Evolutionary conservation across 2,888 invertebrate species (phyloP), one percentile per base, ranked within the genome.

Genomic region (Dorcus hopei): DNA sequence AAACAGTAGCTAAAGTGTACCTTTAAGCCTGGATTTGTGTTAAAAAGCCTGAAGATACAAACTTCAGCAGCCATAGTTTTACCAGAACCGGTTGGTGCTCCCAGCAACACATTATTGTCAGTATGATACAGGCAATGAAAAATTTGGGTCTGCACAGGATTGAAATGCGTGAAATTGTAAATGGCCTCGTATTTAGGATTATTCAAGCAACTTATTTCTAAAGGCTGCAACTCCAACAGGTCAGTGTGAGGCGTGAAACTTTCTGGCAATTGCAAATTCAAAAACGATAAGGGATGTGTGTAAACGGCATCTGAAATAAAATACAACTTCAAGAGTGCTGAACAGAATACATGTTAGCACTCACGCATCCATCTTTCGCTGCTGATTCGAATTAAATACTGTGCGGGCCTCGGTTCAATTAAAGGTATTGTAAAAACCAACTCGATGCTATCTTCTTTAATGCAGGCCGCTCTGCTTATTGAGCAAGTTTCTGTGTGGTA

Each of bases 31-130:
- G 95, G 93, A 72, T 90, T 85, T 60, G 87, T 83, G 62, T 88
- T 88, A 70, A 97, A 95, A 0, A 95, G 89, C 53, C 96, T 83
- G 72, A 97, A 94, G 81, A 99, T 96, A 43, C 98, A 98, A 26
- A 99, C 86, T 79, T 99, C 99, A 0, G 99, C 98, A 0, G 93
- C 96, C 49, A 98, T 93, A 0, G 99, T 99, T 83, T 99, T 99
- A 40, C 99, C 99, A 0, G 97, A 97, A 8, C 92, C 92, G 0
- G 97, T 97, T 0, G 97, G 97, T 0, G 98, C 98, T 0, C 97
- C 97, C 4, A 99, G 81, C 23, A 99, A 80, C 6, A 96, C 91
- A 75, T 98, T 98, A 67, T 88, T 86, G 71, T 99, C 95, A 0
- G 95, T 95, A 74, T 98, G 92, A 78, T 96, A 99, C 5, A 99